A percentile compares a stretch with the other conserved stretches of the same genome.
Evolutionary conservation across 2,888 invertebrate genomes (phyloP).

Genomic region (Aplocera efformata): DNA sequence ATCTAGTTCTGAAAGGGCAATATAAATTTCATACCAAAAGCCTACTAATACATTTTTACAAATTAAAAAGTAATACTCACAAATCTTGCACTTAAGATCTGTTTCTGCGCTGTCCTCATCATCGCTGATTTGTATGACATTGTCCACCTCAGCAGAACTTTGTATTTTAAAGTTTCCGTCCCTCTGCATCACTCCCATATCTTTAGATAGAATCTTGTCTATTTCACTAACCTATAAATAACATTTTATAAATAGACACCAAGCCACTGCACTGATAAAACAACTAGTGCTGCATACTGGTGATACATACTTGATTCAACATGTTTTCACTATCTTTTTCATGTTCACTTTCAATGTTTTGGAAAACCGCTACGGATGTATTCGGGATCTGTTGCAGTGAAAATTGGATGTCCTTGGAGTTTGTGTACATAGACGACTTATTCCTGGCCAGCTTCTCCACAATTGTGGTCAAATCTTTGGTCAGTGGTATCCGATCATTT

Average conservation of each 20-base stretch:
- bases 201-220: constrained; percentile 75
- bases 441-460: constrained; percentile 72
- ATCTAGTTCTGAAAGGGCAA: no score
- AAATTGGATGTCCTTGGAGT: constrained; percentile 33
- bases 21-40: no score
- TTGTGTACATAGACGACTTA: constrained; percentile 21
- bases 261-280: background rate
- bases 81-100: constrained; percentile 65
- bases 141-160: constrained; percentile 49
- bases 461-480: constrained; percentile 78
- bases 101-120: constrained; percentile 58
- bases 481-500: constrained; percentile 61
- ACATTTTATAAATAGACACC: constrained; percentile 7
- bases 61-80: no score
- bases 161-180: constrained; percentile 82
- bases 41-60: no score
- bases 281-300: background rate
- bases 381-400: constrained; percentile 79
- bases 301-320: constrained; percentile 77
- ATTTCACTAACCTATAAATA: constrained; percentile 78
- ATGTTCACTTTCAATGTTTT: constrained; percentile 69
- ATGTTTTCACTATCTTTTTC: constrained; percentile 69
- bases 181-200: constrained; percentile 83
- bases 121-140: constrained; percentile 74
- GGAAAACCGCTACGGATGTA: constrained; percentile 83